Percentiles rank a stretch among this genome's conserved stretches.
Evolutionary conservation across 2,797 vertebrate genomes (phyloP).

Genomic region (Tachyglossus aculeatus): DNA sequence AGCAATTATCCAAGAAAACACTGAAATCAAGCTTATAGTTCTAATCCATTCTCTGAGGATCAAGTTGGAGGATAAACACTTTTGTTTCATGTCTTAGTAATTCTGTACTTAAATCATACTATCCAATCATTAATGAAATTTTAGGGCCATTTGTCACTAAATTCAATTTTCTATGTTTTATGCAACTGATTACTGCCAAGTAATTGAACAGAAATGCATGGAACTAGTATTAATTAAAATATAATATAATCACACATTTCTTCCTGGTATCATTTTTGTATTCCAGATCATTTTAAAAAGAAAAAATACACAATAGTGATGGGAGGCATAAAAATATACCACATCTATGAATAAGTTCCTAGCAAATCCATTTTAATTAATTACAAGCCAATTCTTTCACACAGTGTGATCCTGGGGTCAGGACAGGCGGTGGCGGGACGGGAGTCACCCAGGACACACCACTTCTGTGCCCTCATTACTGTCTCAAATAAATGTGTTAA

Average conservation of each 20-base stretch:
- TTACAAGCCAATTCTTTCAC: neutral
- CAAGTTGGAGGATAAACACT: slow-evolving; percentile 65
- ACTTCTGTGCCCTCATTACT: too few species aligned
- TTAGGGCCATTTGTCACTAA: slow-evolving; percentile 48
- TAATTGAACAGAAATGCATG: slow-evolving; percentile 46
- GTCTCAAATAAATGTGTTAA: too few species aligned
- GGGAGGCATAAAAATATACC: slow-evolving; percentile 2
- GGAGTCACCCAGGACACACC: too few species aligned
- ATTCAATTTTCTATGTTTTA: slow-evolving; percentile 59
- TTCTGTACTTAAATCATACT: slow-evolving; percentile 65
- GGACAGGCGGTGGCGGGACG: too few species aligned
- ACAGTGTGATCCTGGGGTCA: neutral
- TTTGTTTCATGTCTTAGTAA: slow-evolving; percentile 55
- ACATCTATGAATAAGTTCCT: neutral
- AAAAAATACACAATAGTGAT: neutral
- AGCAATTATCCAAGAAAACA: slow-evolving; percentile 72
- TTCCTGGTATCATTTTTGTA: slow-evolving; percentile 7
- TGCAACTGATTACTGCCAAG: slow-evolving; percentile 54
- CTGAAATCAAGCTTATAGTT: slow-evolving; percentile 61
- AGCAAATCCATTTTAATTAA: neutral
- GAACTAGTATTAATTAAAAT: slow-evolving; percentile 55
- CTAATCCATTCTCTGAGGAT: slow-evolving; percentile 68
- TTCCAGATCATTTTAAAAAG: slow-evolving; percentile 26
- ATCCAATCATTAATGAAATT: slow-evolving; percentile 66
- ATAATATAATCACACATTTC: slow-evolving; percentile 57